Evolutionary conservation across 2,113 vertebrate species (phyloP), one percentile per base, ranked within the genome.

Genomic region (Brevimyrus niger): DNA sequence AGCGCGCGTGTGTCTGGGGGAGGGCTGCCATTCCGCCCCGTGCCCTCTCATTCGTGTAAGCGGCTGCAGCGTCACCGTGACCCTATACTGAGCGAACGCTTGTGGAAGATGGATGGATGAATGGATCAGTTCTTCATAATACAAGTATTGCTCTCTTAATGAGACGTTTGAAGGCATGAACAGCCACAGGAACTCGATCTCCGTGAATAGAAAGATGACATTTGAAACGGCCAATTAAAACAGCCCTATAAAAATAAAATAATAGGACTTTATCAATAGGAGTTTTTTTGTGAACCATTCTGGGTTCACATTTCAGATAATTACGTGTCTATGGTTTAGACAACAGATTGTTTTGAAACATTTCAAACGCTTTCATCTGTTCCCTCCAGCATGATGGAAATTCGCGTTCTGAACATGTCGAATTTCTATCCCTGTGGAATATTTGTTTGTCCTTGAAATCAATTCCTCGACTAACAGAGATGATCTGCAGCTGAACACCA

Each of bases 371-470:
- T 83, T 83, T 42, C 80, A 83, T 69, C 61, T 31, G 21, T n/a
- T 61, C 23, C 55, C 8, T 61, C 10, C 17, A 27, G 50, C 48
- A 46, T 0, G 46, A 48, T 23, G 46, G n/a, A 46, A 47, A 21
- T 83, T 83, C 21, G 42, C 2, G 21, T 88, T 48, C 5, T 50
- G 23, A 85, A 85, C 83, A 8, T 85, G 21, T 80, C 4, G 48
- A 9, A 86, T 46, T 86, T n/a, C n/a, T 15, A 1, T n/a, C 58
- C 87, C 46, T 7, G 23, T 88, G 44, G 23, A 83, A 76, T 42
- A 82, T 38, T 51, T 31, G 65, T 85, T 58, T 53, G 27, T 38
- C 88, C 58, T 89, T 89, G 89, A 89, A 69, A 38, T 50, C 27
- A 69, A 35, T 89, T 53, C 50, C 55, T 51, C 46, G 10, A 85